Conservation (phyloP, 2,888 invertebrate genomes). For the Leptogaster cylindrica region DNA sequence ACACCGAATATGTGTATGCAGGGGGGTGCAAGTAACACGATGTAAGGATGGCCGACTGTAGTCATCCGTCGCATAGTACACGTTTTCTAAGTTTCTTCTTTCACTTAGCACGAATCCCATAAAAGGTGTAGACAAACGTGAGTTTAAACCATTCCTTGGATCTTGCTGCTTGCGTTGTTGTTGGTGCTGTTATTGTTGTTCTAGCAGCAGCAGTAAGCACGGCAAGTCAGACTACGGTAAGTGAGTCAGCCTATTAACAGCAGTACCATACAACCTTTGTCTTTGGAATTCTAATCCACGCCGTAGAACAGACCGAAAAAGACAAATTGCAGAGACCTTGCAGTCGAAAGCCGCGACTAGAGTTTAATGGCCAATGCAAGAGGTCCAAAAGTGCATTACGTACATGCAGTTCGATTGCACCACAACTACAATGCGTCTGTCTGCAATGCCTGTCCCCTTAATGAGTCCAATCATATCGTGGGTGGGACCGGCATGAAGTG, state of each 20-base stretch:
- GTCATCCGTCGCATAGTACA: not conserved
- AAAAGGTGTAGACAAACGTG: constrained; percentile 8
- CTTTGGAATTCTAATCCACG: constrained; percentile 4
- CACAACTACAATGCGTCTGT: not conserved
- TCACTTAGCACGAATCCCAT: constrained; percentile 11
- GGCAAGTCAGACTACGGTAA: not conserved
- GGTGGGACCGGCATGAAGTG: not conserved
- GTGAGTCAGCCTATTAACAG: constrained; percentile 31
- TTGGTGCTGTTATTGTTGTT: too few species aligned
- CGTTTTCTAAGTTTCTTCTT: constrained; percentile 8
- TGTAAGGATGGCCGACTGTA: constrained; percentile 8
- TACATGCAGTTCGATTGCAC: constrained; percentile 5
- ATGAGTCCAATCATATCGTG: constrained; percentile 6
- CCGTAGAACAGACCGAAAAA: not conserved
- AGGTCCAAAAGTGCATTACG: not conserved
- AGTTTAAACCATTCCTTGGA: not conserved
- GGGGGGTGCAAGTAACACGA: too few species aligned
- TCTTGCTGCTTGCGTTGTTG: not conserved
- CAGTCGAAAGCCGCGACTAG: not conserved
- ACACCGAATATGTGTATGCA: not conserved
- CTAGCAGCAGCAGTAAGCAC: too few species aligned
- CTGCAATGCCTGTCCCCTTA: constrained; percentile 2
- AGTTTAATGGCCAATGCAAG: constrained; percentile 3
- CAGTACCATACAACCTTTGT: constrained; percentile 13
- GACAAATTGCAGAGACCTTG: constrained; percentile 19